These are phyloP conservation scores for Sander lucioperca DNA, from an alignment of 2,113 vertebrate species.

Conservation along the genomic window DNA sequence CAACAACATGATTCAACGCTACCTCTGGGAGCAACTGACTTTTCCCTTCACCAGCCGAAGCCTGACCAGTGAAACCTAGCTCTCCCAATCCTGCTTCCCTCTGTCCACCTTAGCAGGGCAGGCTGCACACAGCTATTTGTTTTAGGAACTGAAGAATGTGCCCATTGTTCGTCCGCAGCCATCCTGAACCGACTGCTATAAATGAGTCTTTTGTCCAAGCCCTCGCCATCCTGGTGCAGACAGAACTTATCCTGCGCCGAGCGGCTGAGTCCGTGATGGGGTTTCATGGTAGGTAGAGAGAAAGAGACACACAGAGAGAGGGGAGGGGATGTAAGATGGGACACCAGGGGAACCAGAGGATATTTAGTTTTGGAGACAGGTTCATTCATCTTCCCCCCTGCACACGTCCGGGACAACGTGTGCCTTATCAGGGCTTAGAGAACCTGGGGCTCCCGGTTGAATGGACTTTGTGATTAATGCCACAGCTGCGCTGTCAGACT, in stretches of 20 bases:
- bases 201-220: slow-evolving; percentile 83
- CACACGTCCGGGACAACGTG: slow-evolving; percentile 81
- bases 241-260: slow-evolving; percentile 81
- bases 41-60: slow-evolving; percentile 29
- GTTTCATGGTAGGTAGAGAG: slow-evolving; percentile 72
- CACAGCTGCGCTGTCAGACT: slow-evolving; percentile 67
- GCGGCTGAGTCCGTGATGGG: slow-evolving; percentile 73
- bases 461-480: slow-evolving; percentile 84
- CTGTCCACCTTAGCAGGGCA: slow-evolving; percentile 63
- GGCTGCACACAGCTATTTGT: slow-evolving; percentile 81
- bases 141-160: slow-evolving; percentile 86
- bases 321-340: slow-evolving; percentile 19
- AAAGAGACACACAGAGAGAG: slow-evolving; percentile 31
- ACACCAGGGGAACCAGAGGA: slow-evolving; percentile 73
- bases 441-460: slow-evolving; percentile 61
- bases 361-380: slow-evolving; percentile 87
- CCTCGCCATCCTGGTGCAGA: slow-evolving; percentile 72
- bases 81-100: slow-evolving; percentile 43
- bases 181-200: slow-evolving; percentile 81
- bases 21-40: slow-evolving; percentile 54
- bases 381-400: slow-evolving; percentile 84
- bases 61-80: slow-evolving; percentile 53
- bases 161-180: slow-evolving; percentile 84
- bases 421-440: slow-evolving; percentile 65
- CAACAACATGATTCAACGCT: slow-evolving; percentile 41